These are phyloP conservation scores for Drosophila mimetica DNA, from an alignment of 2,888 invertebrate species.

Conservation along the genomic window DNA sequence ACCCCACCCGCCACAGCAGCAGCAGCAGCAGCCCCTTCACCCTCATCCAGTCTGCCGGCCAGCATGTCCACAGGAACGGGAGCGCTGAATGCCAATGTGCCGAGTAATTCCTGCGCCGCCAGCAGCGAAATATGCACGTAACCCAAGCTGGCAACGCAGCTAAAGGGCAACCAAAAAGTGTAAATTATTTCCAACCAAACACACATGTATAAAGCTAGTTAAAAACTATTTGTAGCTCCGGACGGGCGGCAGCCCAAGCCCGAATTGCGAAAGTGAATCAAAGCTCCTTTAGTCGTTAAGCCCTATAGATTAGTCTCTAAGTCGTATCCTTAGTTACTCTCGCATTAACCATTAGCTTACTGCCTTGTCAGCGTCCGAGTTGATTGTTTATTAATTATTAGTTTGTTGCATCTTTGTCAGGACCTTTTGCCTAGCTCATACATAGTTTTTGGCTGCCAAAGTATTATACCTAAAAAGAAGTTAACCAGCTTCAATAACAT, in stretches of 20 bases:
- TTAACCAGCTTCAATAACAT: conserved; percentile 30
- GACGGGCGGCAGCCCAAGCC: conserved; percentile 19
- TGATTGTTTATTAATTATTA: conserved; percentile 44
- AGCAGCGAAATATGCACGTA: conserved; percentile 81
- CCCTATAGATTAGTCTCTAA: conserved; percentile 65
- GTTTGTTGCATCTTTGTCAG: conserved; percentile 38
- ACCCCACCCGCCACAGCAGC: conserved; percentile 44
- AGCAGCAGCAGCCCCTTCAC: conserved; percentile 19
- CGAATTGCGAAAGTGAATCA: conserved; percentile 63
- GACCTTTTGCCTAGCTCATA: conserved; percentile 29
- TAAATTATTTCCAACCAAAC: conserved; percentile 50
- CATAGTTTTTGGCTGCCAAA: conserved; percentile 55
- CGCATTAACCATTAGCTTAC: conserved; percentile 60
- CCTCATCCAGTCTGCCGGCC: conserved; percentile 50
- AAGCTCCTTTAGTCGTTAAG: conserved; percentile 73
- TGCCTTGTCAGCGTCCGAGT: conserved; percentile 63
- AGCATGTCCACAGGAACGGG: conserved; percentile 60
- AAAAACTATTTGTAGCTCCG: conserved; percentile 61
- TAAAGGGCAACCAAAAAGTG: conserved; percentile 56
- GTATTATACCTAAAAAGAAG: conserved; percentile 61
- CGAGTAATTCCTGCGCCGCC: conserved; percentile 65
- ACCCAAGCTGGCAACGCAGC: conserved; percentile 50
- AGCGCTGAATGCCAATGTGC: conserved; percentile 63
- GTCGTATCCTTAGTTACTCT: conserved; percentile 56
- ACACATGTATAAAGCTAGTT: conserved; percentile 68